These are phyloP conservation scores for Pedionomus torquatus DNA, from an alignment of 2,113 vertebrate species.

Conservation along the genomic window DNA sequence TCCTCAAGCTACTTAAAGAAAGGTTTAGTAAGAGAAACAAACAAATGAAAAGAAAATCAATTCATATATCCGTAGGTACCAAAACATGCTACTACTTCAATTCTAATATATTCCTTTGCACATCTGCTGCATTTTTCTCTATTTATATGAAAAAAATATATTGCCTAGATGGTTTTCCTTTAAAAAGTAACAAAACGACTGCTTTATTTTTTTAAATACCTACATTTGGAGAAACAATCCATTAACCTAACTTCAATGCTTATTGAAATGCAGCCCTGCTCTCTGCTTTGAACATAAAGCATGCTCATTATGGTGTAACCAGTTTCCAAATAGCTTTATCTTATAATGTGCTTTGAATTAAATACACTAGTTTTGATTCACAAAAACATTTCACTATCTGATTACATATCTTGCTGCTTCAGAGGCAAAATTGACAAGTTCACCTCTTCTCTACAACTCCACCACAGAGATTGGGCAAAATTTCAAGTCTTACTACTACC, in stretches of 20 bases:
- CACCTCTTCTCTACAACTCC: conserved; percentile 6
- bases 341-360: conserved; percentile 31
- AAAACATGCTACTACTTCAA: not conserved
- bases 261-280: not conserved
- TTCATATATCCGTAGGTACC: not conserved
- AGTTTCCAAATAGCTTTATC: conserved; percentile 40
- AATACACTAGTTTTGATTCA: conserved; percentile 36
- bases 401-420: conserved; percentile 27
- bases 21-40: conserved; percentile 9
- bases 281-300: conserved; percentile 5
- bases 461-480: not conserved
- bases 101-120: not conserved
- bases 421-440: not conserved
- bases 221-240: not conserved
- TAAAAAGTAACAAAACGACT: not conserved
- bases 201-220: not conserved
- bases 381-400: conserved; percentile 59
- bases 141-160: not conserved
- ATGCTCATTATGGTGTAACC: not conserved
- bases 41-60: conserved; percentile 24
- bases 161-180: not conserved
- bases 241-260: not conserved
- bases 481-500: not conserved
- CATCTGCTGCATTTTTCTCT: not conserved
- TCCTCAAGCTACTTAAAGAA: conserved; percentile 3